Conservation (phyloP, 2,113 vertebrate genomes). For the Lontra canadensis region DNA sequence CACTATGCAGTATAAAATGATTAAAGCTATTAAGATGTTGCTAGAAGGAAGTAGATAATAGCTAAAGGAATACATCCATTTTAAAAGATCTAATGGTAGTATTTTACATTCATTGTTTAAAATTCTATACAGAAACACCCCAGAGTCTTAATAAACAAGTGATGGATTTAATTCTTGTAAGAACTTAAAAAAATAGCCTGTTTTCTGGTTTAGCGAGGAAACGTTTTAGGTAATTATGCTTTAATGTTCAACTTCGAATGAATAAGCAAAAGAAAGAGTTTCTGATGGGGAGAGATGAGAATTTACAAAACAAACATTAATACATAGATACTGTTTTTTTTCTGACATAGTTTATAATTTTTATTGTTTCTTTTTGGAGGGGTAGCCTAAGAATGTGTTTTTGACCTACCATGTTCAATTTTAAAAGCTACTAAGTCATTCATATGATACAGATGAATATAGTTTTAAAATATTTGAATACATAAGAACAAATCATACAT, state of each 20-base stretch:
- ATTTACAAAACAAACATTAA: conserved; percentile 36
- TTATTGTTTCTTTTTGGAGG: background rate
- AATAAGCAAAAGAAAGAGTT: conserved; percentile 5
- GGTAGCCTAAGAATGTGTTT: conserved; percentile 4
- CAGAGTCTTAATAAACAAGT: background rate
- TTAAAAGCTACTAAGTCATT: conserved; percentile 18
- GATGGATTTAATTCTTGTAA: background rate
- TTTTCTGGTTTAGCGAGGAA: conserved; percentile 37
- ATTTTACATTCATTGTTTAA: conserved; percentile 28
- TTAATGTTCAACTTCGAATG: conserved; percentile 35
- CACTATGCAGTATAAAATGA: conserved; percentile 39
- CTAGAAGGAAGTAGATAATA: conserved; percentile 39
- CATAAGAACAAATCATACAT: conserved; percentile 19
- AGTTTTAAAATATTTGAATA: conserved; percentile 46
- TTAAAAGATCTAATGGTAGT: background rate
- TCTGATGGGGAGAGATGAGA: background rate
- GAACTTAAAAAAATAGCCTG: conserved; percentile 37
- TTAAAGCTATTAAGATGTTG: conserved; percentile 23
- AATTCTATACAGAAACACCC: conserved; percentile 11
- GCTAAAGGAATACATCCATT: conserved; percentile 2
- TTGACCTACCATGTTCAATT: background rate
- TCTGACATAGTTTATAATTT: conserved; percentile 29
- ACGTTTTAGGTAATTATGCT: conserved; percentile 37
- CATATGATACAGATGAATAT: conserved; percentile 7
- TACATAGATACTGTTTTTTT: conserved; percentile 32